Evolutionary conservation across 30 jellyfish, hydroid and myxozoan genomes (phyloP), one percentile per base, ranked within the genome.

Genomic region (Pelagia noctiluca): DNA sequence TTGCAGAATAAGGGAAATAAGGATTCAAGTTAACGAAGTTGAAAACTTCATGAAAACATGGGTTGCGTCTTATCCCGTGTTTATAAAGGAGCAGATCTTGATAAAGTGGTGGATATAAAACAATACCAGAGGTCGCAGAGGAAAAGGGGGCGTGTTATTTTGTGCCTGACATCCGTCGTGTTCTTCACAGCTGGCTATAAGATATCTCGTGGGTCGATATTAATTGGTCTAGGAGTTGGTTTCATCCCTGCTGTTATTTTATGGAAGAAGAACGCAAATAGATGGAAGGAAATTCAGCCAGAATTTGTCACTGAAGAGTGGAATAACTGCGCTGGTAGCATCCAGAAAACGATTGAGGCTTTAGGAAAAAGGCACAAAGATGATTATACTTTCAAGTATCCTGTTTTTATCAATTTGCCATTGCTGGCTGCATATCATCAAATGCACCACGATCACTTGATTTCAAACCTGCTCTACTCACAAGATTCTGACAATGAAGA

Each of bases 241-340:
- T 54, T 80, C 47, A 28, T 65, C 22, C 90, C 90, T 28, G 90
- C 83, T 12, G 12, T 80, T 24, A 78, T 79, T 31, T 50, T 80
- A 31, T 80, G 90, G 90, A 62, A 37, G 46, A 83, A 83, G n/a
- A 61, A 80, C 52, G 66, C 46, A 18, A 83, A 61, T 16, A 83
- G 83, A 3, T 80, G 90, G 90, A 70, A 25, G 29, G 90, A 80
- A 23, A 70, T 80, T 1, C 90, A 80, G 46, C 90, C 90, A 13
- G 90, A 80, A 34, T 80, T 80, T 46, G 28, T 80, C 29, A 80
- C 69, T 18, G 75, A 80, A 0, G 90, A 80, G 34, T 80, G 90
- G 90, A 65, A 80, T 36, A 79, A 62, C 3, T 80, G 90, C 50
- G 90, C 66, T 62, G 16, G 33, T 2, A 65, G 83, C 1, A 80